Percentiles rank a stretch among this genome's conserved stretches.
Evolutionary conservation across 2,888 invertebrate genomes (phyloP).

Genomic region (Limenitis camilla): DNA sequence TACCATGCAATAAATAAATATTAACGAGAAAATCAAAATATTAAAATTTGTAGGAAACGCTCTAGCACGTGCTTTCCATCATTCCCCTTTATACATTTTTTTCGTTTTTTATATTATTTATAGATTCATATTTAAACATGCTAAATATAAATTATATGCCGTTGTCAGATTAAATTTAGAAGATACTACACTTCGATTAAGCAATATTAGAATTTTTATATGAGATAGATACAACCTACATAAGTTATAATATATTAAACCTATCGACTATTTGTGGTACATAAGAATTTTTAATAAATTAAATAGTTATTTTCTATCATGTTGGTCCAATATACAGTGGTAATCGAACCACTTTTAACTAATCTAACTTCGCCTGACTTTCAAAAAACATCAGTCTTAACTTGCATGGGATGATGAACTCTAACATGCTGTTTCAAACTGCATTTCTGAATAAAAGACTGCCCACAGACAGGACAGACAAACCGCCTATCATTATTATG

Average conservation of each 20-base stretch:
- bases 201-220: too few relatives aligned
- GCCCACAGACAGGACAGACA: constrained; percentile 57
- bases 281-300: too few relatives aligned
- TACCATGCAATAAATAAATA: constrained; percentile 17
- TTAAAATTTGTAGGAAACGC: constrained; percentile 7
- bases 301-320: too few relatives aligned
- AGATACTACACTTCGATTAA: too few relatives aligned
- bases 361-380: background rate
- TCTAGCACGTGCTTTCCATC: constrained; percentile 23
- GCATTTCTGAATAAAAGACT: constrained; percentile 63
- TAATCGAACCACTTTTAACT: background rate
- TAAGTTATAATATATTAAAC: too few relatives aligned
- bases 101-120: too few relatives aligned
- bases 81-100: background rate
- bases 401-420: constrained; percentile 58
- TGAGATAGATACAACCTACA: too few relatives aligned
- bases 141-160: too few relatives aligned
- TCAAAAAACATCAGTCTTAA: constrained; percentile 42
- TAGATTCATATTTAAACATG: too few relatives aligned
- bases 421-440: constrained; percentile 60
- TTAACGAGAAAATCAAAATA: background rate
- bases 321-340: background rate
- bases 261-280: too few relatives aligned
- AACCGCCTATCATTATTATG: constrained; percentile 62
- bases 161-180: too few relatives aligned